A percentile compares a stretch with the other conserved stretches of the same genome.
These are phyloP conservation scores for Melangyna quadrimaculata DNA, from an alignment of 2,888 invertebrate species.

Conservation along the genomic window DNA sequence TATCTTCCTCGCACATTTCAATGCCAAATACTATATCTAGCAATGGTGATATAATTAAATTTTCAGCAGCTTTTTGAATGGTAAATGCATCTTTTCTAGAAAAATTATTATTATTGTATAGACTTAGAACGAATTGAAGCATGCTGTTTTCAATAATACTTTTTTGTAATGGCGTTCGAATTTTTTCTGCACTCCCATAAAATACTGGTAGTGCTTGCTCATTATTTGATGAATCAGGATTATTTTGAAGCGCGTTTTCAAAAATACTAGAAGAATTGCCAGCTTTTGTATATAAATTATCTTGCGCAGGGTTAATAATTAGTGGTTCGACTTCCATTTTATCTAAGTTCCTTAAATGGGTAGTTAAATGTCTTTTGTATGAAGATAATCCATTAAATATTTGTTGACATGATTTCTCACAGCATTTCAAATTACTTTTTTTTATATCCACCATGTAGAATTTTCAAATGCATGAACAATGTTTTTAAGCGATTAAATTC, in stretches of 20 bases:
- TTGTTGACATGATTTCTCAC: too few species aligned
- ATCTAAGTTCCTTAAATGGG: too few species aligned
- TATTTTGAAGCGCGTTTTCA: background rate
- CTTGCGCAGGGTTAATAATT: too few species aligned
- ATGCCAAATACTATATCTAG: background rate
- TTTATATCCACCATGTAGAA: too few species aligned
- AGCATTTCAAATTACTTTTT: too few species aligned
- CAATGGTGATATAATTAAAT: background rate
- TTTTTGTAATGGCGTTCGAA: background rate
- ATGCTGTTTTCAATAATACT: background rate
- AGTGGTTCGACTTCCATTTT: too few species aligned
- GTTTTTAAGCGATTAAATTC: too few species aligned
- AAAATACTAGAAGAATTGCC: background rate
- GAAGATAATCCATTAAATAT: too few species aligned
- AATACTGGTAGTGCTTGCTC: background rate
- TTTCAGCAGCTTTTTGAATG: background rate
- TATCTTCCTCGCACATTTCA: background rate
- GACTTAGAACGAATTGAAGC: background rate
- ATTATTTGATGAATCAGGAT: background rate
- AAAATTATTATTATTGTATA: background rate
- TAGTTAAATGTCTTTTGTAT: too few species aligned
- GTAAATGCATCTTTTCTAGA: constrained; percentile 2
- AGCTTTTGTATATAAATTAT: background rate
- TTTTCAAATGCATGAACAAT: too few species aligned
- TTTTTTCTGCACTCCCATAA: background rate